Conservation (phyloP, 2,888 invertebrate species). For the Lordiphosa andalusiaca region DNA sequence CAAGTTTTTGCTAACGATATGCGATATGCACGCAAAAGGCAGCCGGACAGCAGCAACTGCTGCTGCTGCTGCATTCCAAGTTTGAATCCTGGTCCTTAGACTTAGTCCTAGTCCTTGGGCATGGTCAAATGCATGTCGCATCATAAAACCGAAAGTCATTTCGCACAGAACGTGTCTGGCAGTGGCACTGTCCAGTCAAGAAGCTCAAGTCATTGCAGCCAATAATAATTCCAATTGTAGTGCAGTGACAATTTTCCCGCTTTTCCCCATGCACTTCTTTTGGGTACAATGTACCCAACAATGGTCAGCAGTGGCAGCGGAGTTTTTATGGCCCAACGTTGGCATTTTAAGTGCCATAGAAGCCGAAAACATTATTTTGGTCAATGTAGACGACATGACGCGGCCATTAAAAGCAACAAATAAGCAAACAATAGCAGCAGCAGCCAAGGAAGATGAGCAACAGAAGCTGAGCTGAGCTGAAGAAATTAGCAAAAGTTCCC, state of each 20-base stretch:
- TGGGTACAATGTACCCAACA: slow-evolving; percentile 73
- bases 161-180: slow-evolving; percentile 69
- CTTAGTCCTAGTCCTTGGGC: slow-evolving; percentile 21
- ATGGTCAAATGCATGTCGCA: slow-evolving; percentile 62
- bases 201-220: slow-evolving; percentile 75
- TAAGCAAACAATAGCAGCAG: slow-evolving; percentile 64
- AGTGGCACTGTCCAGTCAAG: slow-evolving; percentile 42
- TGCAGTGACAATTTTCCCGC: slow-evolving; percentile 67
- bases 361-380: slow-evolving; percentile 64
- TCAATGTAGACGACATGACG: slow-evolving; percentile 74
- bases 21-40: slow-evolving; percentile 59
- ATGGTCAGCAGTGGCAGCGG: slow-evolving; percentile 52
- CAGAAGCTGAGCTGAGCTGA: background rate
- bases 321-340: slow-evolving; percentile 76
- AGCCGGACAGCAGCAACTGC: slow-evolving; percentile 10
- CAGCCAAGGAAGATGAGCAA: slow-evolving; percentile 1
- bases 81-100: slow-evolving; percentile 26
- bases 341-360: slow-evolving; percentile 75
- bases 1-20: slow-evolving; percentile 72
- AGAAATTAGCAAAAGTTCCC: slow-evolving; percentile 4
- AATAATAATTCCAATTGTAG: slow-evolving; percentile 77
- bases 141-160: slow-evolving; percentile 77
- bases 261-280: slow-evolving; percentile 20
- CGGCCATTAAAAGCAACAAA: slow-evolving; percentile 73
- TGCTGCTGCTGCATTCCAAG: slow-evolving; percentile 43